Evolutionary conservation across 2,888 invertebrate genomes (phyloP).

Genomic region (Nematopogon swammerdamellus): DNA sequence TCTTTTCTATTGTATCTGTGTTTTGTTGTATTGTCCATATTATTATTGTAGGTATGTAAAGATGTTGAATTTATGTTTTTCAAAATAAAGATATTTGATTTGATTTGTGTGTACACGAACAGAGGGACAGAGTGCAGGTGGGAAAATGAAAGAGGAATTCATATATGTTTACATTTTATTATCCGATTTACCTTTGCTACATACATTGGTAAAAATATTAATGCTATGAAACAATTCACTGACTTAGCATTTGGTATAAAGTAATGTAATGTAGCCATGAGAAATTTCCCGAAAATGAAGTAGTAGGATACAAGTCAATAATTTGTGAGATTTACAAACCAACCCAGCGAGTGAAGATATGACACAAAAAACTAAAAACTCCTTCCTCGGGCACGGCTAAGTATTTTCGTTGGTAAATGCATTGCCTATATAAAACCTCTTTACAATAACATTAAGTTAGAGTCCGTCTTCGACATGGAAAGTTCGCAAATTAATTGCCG

Average conservation of each 20-base stretch:
- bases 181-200: constrained; percentile 48
- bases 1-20: too few relatives aligned
- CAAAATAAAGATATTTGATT: too few relatives aligned
- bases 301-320: background rate
- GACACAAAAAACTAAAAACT: background rate
- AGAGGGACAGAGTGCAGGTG: background rate
- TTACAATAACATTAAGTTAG: background rate
- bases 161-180: constrained; percentile 30
- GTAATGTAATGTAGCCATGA: constrained; percentile 13
- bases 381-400: too few relatives aligned
- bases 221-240: constrained; percentile 48
- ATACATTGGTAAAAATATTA: constrained; percentile 55
- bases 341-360: background rate
- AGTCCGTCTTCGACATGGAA: background rate
- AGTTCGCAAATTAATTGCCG: constrained; percentile 15
- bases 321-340: background rate
- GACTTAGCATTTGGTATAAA: constrained; percentile 50
- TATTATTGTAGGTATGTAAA: too few relatives aligned
- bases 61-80: too few relatives aligned
- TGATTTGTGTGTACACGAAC: too few relatives aligned
- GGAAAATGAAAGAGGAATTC: background rate
- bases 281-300: background rate
- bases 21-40: too few relatives aligned
- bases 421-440: background rate
- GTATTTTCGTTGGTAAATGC: background rate